Conservation (phyloP, 92 coral and sea anemone genomes). For the Porites evermanni region DNA sequence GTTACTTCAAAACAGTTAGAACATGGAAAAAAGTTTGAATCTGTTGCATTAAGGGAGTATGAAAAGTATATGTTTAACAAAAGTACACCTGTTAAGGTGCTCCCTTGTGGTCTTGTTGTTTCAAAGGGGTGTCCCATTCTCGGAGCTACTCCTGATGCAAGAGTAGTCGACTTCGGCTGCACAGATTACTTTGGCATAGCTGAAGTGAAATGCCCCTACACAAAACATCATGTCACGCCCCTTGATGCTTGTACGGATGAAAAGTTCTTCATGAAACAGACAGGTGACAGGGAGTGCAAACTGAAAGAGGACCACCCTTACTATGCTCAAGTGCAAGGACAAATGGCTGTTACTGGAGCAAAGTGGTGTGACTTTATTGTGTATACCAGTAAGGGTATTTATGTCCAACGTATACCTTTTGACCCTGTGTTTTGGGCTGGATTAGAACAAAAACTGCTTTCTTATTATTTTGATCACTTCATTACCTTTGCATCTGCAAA, state of each 20-base stretch:
- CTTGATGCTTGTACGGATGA: conserved; percentile 47
- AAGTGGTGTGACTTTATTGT: no score
- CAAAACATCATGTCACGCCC: conserved; percentile 49
- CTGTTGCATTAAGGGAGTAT: conserved; percentile 56
- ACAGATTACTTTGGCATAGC: conserved; percentile 54
- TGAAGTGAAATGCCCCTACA: conserved; percentile 62
- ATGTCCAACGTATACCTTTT: no score
- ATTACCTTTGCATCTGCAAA: no score
- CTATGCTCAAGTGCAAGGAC: no score
- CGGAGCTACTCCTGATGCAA: conserved; percentile 62
- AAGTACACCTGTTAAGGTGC: conserved; percentile 48
- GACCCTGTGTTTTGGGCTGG: no score
- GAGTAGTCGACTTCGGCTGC: conserved; percentile 58
- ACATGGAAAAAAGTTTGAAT: conserved; percentile 63
- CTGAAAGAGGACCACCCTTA: no score
- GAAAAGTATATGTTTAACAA: conserved; percentile 55
- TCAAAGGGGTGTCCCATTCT: conserved; percentile 32
- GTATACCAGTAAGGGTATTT: no score
- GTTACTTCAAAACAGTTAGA: conserved; percentile 36
- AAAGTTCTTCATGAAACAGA: neutral
- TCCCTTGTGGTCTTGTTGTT: conserved; percentile 48
- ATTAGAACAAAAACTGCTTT: no score
- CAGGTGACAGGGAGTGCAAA: neutral
- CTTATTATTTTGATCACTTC: no score
- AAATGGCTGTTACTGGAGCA: no score